phyloP scores from a whole-genome alignment of 23 tunicate species.

The Ascidia mentula region DNA sequence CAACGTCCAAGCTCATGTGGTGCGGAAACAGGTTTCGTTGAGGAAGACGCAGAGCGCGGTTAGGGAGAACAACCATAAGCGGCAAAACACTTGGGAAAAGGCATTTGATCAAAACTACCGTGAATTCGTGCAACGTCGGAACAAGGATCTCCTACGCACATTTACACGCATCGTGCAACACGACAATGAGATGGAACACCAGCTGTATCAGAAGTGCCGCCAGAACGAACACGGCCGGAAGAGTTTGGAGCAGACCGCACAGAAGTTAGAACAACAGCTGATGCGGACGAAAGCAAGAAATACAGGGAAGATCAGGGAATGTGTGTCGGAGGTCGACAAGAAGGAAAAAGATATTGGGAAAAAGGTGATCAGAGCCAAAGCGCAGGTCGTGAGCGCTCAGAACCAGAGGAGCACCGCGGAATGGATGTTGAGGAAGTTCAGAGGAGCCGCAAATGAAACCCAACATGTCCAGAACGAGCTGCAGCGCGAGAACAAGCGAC shows the following conservation, averaged over 20 bases:
- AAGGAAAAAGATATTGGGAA: conserved; percentile 50
- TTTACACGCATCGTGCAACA: conserved; percentile 69
- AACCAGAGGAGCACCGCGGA: conserved; percentile 70
- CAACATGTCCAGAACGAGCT: conserved; percentile 55
- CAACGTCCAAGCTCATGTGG: conserved; percentile 88
- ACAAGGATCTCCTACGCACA: conserved; percentile 60
- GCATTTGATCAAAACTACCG: conserved; percentile 69
- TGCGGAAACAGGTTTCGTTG: conserved; percentile 54
- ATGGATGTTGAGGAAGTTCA: conserved; percentile 68
- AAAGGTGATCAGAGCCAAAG: conserved; percentile 47
- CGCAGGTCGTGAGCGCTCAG: conserved; percentile 54
- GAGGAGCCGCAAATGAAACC: conserved; percentile 84
- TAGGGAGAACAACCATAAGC: conserved; percentile 38
- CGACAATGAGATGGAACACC: conserved; percentile 73
- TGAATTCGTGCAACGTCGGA: conserved; percentile 65
- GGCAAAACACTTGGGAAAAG: conserved; percentile 69
- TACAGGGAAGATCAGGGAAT: conserved; percentile 53
- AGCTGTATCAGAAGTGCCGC: conserved; percentile 70
- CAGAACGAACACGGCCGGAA: conserved; percentile 56
- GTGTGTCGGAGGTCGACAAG: conserved; percentile 28
- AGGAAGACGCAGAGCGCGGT: conserved; percentile 60
- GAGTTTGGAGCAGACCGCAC: conserved; percentile 65
- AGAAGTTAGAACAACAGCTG: conserved; percentile 68
- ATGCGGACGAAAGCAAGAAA: conserved; percentile 41
- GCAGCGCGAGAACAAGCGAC: conserved; percentile 65